These are phyloP conservation scores for Nasonia giraulti DNA, from an alignment of 1,140 invertebrate species.

Conservation along the genomic window DNA sequence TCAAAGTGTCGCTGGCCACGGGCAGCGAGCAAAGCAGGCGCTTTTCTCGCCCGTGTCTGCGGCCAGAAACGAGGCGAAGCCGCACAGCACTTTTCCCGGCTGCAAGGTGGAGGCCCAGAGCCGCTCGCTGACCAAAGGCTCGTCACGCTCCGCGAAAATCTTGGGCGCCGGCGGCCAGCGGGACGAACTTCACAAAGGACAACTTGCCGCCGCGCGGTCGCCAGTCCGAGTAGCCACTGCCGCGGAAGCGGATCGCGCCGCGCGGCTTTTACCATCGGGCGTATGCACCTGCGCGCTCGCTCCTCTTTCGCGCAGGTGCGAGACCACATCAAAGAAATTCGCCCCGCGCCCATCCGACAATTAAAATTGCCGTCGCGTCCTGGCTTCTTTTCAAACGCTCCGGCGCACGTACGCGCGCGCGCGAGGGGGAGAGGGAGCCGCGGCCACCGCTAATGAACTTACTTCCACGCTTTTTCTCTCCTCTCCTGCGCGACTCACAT, in stretches of 20 bases:
- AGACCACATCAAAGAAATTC: not conserved
- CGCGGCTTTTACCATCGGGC: no score
- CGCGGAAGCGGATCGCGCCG: no score
- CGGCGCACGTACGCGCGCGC: no score
- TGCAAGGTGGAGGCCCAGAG: not conserved
- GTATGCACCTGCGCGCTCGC: no score
- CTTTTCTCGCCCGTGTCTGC: not conserved
- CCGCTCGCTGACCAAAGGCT: not conserved
- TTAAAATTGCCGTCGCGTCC: not conserved
- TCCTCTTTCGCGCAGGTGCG: not conserved
- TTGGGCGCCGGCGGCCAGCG: not conserved
- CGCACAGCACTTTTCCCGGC: not conserved
- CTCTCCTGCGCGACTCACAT: not conserved
- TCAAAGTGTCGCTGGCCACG: not conserved
- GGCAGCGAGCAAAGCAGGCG: not conserved
- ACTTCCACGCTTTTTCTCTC: constrained; percentile 7
- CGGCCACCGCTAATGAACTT: not conserved
- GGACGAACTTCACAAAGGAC: not conserved
- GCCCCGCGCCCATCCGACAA: not conserved
- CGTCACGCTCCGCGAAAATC: not conserved
- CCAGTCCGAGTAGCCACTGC: not conserved
- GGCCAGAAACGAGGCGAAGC: not conserved
- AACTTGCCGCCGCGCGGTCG: not conserved
- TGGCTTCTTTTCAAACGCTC: not conserved
- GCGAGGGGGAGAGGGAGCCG: not conserved